Evolutionary conservation across 2,113 vertebrate species (phyloP).

Genomic region (Kryptolebias marmoratus): DNA sequence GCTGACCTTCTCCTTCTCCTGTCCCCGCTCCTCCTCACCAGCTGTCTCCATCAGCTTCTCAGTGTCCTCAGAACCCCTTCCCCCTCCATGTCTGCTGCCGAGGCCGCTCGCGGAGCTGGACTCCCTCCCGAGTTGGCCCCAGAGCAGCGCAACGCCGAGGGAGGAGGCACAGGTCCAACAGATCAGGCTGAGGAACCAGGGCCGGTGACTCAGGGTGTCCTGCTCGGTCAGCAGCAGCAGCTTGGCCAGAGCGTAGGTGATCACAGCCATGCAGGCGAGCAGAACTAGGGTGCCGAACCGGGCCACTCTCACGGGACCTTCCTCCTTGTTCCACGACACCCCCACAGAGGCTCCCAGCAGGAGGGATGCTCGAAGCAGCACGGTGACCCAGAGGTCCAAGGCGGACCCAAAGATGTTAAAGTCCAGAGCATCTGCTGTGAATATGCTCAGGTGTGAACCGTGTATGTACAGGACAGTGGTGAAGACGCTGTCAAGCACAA

Average conservation of each 20-base stretch:
- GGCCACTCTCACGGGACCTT: slow-evolving; percentile 83
- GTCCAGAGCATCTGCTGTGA: slow-evolving; percentile 82
- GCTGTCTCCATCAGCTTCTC: slow-evolving; percentile 62
- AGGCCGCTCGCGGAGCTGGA: not conserved
- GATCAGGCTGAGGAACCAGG: slow-evolving; percentile 89
- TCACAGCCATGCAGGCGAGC: slow-evolving; percentile 81
- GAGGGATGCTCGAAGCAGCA: slow-evolving; percentile 84
- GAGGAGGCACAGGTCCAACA: slow-evolving; percentile 88
- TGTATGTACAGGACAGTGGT: slow-evolving; percentile 87
- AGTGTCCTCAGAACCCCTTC: slow-evolving; percentile 43
- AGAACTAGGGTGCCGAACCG: slow-evolving; percentile 72
- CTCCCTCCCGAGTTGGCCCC: slow-evolving; percentile 83
- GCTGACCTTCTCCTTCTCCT: slow-evolving; percentile 42
- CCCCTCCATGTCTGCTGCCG: not conserved
- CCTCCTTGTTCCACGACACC: slow-evolving; percentile 84
- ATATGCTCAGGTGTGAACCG: slow-evolving; percentile 70
- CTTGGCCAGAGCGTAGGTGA: slow-evolving; percentile 88
- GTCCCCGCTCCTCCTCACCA: slow-evolving; percentile 34
- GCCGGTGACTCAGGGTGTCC: slow-evolving; percentile 77
- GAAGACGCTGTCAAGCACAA: slow-evolving; percentile 80
- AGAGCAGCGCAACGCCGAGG: slow-evolving; percentile 76
- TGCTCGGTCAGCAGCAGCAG: slow-evolving; percentile 90
- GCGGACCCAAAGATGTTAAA: slow-evolving; percentile 86
- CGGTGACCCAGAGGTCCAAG: slow-evolving; percentile 89
- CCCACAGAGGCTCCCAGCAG: slow-evolving; percentile 87